Evolutionary conservation across 2,888 invertebrate species (phyloP), one percentile per base, ranked within the genome.

Genomic region (Ferdinandea cuprea): DNA sequence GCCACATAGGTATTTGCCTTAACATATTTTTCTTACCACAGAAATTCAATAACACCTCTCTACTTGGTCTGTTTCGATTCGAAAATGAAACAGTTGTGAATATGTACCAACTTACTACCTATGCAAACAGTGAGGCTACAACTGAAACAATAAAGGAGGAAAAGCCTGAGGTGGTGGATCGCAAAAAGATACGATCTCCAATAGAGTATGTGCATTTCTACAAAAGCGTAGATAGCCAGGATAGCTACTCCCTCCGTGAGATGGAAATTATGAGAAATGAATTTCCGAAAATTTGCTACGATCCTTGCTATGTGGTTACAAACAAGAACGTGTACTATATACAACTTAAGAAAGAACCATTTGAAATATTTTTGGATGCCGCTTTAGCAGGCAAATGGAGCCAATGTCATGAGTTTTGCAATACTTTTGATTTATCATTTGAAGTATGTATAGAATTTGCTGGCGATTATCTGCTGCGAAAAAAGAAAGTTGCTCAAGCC

Each of bases 401-500:
- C 9, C 87, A 89, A 59, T 91, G 91, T 65, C 90, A 91, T 21
- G 91, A 91, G 69, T 91, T 91, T 73, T 91, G 91, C 85, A 91
- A 90, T 76, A 91, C 90, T 0, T 91, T 91, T 19, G 91, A 91
- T 87, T 86, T 91, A 1, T 87, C 89, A 6, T 90, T 89, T 42
- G 89, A 90, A 59, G 88, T 88, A 13, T 91, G 91, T 78, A 92
- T 97, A 85, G 95, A 96, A 88, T 93, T 94, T 86, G 95, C 96
- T 30, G 97, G 97, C 0, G 97, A 97, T 90, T 92, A 95, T 89
- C 92, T 96, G 87, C 92, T 98, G 88, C 93, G 94, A 3, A 93
- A 94, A 79, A 94, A 94, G 11, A 94, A 95, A 86, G 94, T 95
- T 79, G 93, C 94, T 58, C 95, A 95, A 77, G 97, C 97, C 0